Evolutionary conservation across 2,888 invertebrate species (phyloP), one percentile per base, ranked within the genome.

Genomic region (Nomada lathburiana): DNA sequence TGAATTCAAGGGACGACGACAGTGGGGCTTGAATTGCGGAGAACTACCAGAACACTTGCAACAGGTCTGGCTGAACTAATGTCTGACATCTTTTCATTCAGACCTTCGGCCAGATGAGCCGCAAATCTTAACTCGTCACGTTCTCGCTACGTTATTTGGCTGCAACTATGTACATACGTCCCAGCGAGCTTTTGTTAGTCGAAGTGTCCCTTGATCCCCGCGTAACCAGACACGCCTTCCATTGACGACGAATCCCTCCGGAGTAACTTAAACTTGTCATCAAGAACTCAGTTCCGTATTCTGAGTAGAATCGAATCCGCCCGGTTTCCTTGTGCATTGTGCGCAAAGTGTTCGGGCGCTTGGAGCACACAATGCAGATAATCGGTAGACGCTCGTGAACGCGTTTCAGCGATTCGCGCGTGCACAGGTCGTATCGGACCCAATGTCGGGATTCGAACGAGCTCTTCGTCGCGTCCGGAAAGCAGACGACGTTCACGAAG

Each of bases 371-470:
- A 55, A 57, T 69, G 62, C 63, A 60, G 23, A 60, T 68, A 57
- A 75, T 75, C 75, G 80, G 59, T 52, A 76, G 82, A 82, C 82
- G 63, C 65, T 76, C 65, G 82, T 79, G 79, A 86, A 82, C 81
- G 77, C 72, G 71, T 80, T 78, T 64, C 52, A 70, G 74, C 69
- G 65, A 72, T 70, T 63, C 52, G 63, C 65, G 64, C 55, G 76
- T n/a, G 47, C 60, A 64, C 73, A 68, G 73, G 62, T 76, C 59
- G 82, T 83, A 86, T 79, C 79, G 74, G 76, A 84, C 84, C 73
- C 86, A 71, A 82, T 76, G 84, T 86, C 84, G 79, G 84, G 69
- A 82, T 82, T 82, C 73, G 63, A 80, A 69, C 59, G n/a, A 36
- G 76, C 68, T 69, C 71, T 62, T 64, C 72, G 75, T 80, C 71